A percentile compares a stretch with the other conserved stretches of the same genome.
These are phyloP conservation scores for Liopterus haemorrhoidalis DNA, from an alignment of 2,888 invertebrate genomes.

Conservation along the genomic window DNA sequence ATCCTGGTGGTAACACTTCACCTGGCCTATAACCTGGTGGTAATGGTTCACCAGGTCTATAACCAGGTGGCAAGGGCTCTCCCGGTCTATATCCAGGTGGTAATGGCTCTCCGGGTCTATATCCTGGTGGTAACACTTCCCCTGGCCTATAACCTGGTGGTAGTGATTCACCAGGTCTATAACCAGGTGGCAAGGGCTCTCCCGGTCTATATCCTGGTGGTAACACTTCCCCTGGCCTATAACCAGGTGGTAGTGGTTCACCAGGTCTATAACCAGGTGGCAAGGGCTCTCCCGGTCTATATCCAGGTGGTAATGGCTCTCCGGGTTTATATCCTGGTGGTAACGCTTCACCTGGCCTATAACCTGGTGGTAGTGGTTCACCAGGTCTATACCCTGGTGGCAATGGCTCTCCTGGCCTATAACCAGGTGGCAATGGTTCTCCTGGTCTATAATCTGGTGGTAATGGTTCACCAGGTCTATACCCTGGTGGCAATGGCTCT, in stretches of 20 bases:
- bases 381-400: constrained; percentile 7
- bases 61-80: constrained; percentile 7
- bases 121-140: constrained; percentile 13
- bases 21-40: constrained; percentile 19
- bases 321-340: constrained; percentile 8
- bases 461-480: constrained; percentile 2
- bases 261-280: constrained; percentile 14
- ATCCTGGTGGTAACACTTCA: constrained; percentile 14
- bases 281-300: constrained; percentile 6
- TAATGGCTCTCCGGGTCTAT: constrained; percentile 15
- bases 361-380: constrained; percentile 10
- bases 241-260: constrained; percentile 18
- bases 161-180: constrained; percentile 8
- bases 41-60: constrained; percentile 18
- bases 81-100: constrained; percentile 18
- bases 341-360: constrained; percentile 11
- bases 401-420: constrained; percentile 10
- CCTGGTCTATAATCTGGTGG: constrained; percentile 8
- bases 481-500: not conserved
- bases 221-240: constrained; percentile 25
- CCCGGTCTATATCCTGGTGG: constrained; percentile 28
- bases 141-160: constrained; percentile 14
- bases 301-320: constrained; percentile 2
- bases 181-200: constrained; percentile 14
- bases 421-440: constrained; percentile 10